phyloP scores from a whole-genome alignment of 2,888 invertebrate species.

The Malachius bipustulatus region DNA sequence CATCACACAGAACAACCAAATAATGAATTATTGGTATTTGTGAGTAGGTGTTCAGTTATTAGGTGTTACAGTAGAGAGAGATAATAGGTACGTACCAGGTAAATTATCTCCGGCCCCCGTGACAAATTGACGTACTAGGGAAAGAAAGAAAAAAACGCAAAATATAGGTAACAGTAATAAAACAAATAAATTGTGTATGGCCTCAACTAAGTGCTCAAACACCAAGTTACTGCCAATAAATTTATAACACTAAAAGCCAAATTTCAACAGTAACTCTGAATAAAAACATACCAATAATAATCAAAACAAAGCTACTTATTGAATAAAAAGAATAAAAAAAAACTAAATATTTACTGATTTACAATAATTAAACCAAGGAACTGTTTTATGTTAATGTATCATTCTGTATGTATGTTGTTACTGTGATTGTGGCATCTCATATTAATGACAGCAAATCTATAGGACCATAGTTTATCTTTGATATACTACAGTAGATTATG shows the following conservation, averaged over 20 bases:
- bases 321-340: constrained; percentile 33
- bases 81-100: constrained; percentile 38
- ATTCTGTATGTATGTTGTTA: constrained; percentile 38
- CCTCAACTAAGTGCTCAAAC: constrained; percentile 7
- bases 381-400: constrained; percentile 35
- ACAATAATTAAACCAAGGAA: constrained; percentile 31
- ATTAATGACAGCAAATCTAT: too few species aligned
- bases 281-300: constrained; percentile 29
- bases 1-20: constrained; percentile 39
- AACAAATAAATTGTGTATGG: constrained; percentile 31
- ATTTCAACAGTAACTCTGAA: constrained; percentile 34
- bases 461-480: too few species aligned
- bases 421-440: constrained; percentile 34
- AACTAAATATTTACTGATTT: constrained; percentile 31
- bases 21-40: constrained; percentile 33
- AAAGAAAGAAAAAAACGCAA: constrained; percentile 41
- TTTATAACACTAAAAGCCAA: constrained; percentile 25
- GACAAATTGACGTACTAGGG: constrained; percentile 42
- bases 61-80: constrained; percentile 36
- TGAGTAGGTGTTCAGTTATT: constrained; percentile 35
- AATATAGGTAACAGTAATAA: constrained; percentile 38
- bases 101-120: constrained; percentile 41
- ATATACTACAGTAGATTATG: too few species aligned
- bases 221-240: neutral
- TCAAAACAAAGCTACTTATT: constrained; percentile 35